Conservation (phyloP, 2,113 vertebrate genomes). For the Cryptotis parvus region DNA sequence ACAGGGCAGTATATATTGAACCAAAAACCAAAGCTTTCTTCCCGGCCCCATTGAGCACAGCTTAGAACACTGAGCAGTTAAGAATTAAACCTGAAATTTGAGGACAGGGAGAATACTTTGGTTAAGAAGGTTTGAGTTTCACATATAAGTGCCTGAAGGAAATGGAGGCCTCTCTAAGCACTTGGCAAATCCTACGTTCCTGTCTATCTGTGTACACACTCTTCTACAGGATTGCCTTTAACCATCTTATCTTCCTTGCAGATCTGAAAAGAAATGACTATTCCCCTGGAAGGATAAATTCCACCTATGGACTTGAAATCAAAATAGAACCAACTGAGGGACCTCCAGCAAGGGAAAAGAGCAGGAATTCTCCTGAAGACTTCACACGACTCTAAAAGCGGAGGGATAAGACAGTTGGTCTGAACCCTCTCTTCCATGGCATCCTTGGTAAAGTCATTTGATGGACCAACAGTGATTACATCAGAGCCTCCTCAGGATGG, state of each 20-base stretch:
- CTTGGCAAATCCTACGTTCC: neutral
- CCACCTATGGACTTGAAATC: slow-evolving; percentile 72
- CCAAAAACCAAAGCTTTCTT: neutral
- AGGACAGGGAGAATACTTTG: no score
- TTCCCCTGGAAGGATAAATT: slow-evolving; percentile 80
- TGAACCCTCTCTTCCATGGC: neutral
- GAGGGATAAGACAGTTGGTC: neutral
- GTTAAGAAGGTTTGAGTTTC: neutral
- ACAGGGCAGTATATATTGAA: neutral
- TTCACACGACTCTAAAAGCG: slow-evolving; percentile 84
- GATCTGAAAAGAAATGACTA: slow-evolving; percentile 91
- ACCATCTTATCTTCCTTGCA: slow-evolving; percentile 81
- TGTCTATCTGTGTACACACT: neutral
- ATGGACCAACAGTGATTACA: accelerated
- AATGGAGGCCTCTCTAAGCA: neutral
- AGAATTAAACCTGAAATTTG: accelerated
- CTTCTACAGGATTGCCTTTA: neutral
- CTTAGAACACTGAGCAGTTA: neutral
- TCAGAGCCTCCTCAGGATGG: neutral
- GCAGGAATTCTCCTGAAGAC: slow-evolving; percentile 73
- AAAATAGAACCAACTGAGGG: slow-evolving; percentile 59
- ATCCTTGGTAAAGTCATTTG: neutral
- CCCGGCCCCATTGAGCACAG: neutral
- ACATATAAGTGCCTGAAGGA: neutral
- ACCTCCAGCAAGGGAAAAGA: slow-evolving; percentile 6